Percentiles rank a stretch among this genome's conserved stretches.
Conservation (phyloP, 2,888 invertebrate genomes). For the Epinotia brunnichana region DNA sequence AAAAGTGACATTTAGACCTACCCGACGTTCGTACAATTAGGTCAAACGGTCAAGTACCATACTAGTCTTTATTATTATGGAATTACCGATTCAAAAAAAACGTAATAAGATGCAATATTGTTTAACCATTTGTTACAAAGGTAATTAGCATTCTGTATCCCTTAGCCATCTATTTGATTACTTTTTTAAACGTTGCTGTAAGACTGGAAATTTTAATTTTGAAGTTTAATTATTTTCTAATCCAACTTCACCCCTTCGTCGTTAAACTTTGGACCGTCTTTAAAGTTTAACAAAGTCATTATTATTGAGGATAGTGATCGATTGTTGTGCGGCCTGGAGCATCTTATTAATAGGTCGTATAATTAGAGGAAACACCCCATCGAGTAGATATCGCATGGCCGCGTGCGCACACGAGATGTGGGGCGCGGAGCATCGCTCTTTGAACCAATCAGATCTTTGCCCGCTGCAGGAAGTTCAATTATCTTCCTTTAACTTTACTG, state of each 20-base stretch:
- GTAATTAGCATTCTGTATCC: conserved; percentile 27
- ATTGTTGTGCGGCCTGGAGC: conserved; percentile 62
- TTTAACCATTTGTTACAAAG: neutral
- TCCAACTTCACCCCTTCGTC: conserved; percentile 49
- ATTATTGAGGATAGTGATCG: conserved; percentile 63
- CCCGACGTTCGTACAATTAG: too few species aligned
- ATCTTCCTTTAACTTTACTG: conserved; percentile 80
- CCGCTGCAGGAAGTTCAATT: conserved; percentile 81
- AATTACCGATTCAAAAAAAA: neutral
- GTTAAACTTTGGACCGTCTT: conserved; percentile 53
- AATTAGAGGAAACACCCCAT: conserved; percentile 82
- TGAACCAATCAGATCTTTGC: conserved; percentile 68
- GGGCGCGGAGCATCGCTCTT: conserved; percentile 68
- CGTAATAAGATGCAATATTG: conserved; percentile 1
- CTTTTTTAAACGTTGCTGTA: conserved; percentile 21
- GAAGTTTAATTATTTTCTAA: conserved; percentile 44
- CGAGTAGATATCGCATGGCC: conserved; percentile 56
- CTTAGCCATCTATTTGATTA: conserved; percentile 22
- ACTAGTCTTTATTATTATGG: neutral
- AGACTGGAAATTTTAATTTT: conserved; percentile 36
- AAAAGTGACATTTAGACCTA: too few species aligned
- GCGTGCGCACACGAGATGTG: conserved; percentile 64
- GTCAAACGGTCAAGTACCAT: too few species aligned
- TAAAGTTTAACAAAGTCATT: conserved; percentile 59
- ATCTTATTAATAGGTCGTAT: conserved; percentile 80